These are phyloP conservation scores for Caenorhabditis zanzibari DNA, from an alignment of 2,888 invertebrate species.

Conservation along the genomic window DNA sequence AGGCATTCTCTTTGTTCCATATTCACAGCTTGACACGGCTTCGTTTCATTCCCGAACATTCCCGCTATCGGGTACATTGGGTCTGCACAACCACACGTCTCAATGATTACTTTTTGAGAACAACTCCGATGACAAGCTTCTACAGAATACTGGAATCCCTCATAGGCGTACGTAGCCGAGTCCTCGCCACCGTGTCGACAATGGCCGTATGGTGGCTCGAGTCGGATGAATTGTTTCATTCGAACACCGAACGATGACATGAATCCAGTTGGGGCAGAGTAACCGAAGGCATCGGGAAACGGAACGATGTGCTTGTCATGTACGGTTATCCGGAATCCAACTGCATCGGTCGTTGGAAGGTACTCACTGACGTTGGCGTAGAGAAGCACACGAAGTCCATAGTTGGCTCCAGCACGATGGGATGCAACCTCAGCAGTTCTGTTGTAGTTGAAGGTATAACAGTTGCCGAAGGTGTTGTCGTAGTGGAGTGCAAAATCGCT, in stretches of 20 bases:
- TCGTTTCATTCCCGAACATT: slow-evolving; percentile 49
- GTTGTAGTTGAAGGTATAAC: slow-evolving; percentile 83
- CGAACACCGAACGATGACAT: slow-evolving; percentile 82
- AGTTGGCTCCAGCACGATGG: slow-evolving; percentile 83
- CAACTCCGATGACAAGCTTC: slow-evolving; percentile 82
- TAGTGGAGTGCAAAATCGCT: slow-evolving; percentile 82
- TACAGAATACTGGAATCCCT: slow-evolving; percentile 82
- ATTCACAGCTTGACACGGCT: slow-evolving; percentile 78
- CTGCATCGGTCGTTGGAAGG: slow-evolving; percentile 82
- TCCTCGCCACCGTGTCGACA: slow-evolving; percentile 81
- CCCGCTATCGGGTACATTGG: slow-evolving; percentile 81
- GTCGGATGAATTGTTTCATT: slow-evolving; percentile 83
- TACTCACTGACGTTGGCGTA: slow-evolving; percentile 83
- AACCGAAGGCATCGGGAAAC: slow-evolving; percentile 83
- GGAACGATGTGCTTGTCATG: slow-evolving; percentile 83
- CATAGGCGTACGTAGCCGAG: slow-evolving; percentile 75
- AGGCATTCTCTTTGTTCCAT: slow-evolving; percentile 81
- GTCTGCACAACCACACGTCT: slow-evolving; percentile 81
- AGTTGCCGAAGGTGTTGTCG: slow-evolving; percentile 83
- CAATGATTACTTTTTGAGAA: slow-evolving; percentile 80
- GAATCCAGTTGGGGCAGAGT: slow-evolving; percentile 83
- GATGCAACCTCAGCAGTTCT: slow-evolving; percentile 78
- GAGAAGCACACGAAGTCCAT: slow-evolving; percentile 82
- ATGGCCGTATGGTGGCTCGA: slow-evolving; percentile 80
- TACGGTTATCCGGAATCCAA: slow-evolving; percentile 82